Evolutionary conservation across 2,797 vertebrate genomes (phyloP).

Genomic region (Enteromius radiatus): DNA sequence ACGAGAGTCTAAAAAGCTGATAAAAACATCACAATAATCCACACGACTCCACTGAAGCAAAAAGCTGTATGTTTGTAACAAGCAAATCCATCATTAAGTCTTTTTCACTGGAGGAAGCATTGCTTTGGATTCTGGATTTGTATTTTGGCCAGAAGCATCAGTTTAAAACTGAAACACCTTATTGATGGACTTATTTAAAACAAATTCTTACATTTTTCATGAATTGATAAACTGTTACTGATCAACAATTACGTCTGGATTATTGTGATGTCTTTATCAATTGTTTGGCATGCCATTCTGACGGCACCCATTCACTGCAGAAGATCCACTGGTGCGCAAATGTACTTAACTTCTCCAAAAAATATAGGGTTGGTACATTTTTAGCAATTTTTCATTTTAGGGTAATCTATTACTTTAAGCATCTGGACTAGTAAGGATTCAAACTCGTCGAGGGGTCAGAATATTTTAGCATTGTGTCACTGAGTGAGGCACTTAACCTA

Average conservation of each 20-base stretch:
- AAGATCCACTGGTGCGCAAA: neutral
- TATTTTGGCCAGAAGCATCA: neutral
- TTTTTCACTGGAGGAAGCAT: neutral
- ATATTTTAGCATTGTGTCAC: neutral
- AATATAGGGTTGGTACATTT: neutral
- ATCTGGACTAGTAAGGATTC: neutral
- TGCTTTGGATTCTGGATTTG: neutral
- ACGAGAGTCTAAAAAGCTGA: neutral
- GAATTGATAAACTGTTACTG: neutral
- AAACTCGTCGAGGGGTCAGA: neutral
- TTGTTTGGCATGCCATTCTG: neutral
- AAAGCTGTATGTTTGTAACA: neutral
- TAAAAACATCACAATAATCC: neutral
- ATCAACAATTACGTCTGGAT: neutral
- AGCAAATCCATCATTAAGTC: neutral
- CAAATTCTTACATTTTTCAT: neutral
- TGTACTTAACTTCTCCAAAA: neutral
- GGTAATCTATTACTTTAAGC: neutral
- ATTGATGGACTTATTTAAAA: neutral
- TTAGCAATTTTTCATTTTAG: neutral
- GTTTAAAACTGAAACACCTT: neutral
- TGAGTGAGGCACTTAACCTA: conserved; percentile 8
- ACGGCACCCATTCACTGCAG: neutral
- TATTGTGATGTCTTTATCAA: neutral
- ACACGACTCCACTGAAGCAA: neutral